Conservation (phyloP, 2,888 invertebrate species). For the Brenthis hecate region DNA sequence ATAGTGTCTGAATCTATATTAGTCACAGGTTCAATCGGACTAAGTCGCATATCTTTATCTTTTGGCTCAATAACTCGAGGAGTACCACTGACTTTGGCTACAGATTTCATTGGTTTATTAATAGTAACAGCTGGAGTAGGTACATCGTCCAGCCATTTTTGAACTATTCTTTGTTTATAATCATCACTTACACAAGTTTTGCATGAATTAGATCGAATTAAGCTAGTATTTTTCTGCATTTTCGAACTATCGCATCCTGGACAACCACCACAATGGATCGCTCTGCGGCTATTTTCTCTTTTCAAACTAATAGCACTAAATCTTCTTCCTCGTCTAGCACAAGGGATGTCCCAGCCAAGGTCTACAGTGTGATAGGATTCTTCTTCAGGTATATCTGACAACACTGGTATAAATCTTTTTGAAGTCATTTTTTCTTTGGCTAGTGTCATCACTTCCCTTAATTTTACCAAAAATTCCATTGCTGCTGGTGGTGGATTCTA, state of each 20-base stretch:
- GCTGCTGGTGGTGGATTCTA: conserved; percentile 95
- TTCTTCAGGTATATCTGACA: conserved; percentile 92
- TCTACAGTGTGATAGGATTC: conserved; percentile 78
- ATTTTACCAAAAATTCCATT: conserved; percentile 92
- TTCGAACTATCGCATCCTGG: conserved; percentile 83
- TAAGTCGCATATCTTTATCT: conserved; percentile 47
- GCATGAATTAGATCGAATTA: conserved; percentile 77
- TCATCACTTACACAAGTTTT: conserved; percentile 84
- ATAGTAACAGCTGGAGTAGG: conserved; percentile 60
- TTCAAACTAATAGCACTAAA: conserved; percentile 83
- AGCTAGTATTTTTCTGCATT: conserved; percentile 55
- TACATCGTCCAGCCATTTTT: conserved; percentile 89
- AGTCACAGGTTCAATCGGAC: conserved; percentile 47
- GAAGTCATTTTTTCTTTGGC: conserved; percentile 94
- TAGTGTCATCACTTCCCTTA: conserved; percentile 93
- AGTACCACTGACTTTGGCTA: conserved; percentile 72
- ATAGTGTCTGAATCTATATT: conserved; percentile 45
- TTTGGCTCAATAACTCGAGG: conserved; percentile 64
- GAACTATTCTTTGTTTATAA: conserved; percentile 88
- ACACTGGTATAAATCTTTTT: conserved; percentile 89
- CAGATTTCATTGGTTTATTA: conserved; percentile 58
- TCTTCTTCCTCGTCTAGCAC: conserved; percentile 76
- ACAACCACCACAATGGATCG: conserved; percentile 84
- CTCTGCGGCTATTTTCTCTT: conserved; percentile 83
- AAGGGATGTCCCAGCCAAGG: conserved; percentile 75